Base-by-base conservation (phyloP, 2,888 invertebrate species). In the Zhuqinia jingwanae region DNA sequence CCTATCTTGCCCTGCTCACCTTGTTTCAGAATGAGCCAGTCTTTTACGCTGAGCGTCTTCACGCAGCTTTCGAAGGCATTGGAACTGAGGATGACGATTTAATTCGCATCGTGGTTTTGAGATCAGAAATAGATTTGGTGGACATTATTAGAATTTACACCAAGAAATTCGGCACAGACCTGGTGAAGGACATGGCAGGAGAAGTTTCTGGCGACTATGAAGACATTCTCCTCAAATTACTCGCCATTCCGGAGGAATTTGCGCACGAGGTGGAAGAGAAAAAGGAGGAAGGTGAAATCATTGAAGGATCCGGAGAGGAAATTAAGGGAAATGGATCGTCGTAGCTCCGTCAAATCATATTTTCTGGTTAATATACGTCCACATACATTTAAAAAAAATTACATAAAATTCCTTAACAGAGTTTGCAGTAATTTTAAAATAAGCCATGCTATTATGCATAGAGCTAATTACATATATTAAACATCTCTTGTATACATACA, bases 71-170 rank as follows among this genome's bases (percentile, higher is more conserved):
- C 91, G 92, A 92, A 87, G 92, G 93, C 58, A 80, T 92, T 27
- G 93, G 93, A 36, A 92, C 93, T 36, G 92, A 93, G 91, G 93
- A 93, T 88, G 91, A 92, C 85, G 92, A 92, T 15, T 90, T 93
- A 89, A 93, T 93, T 73, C 92, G 93, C 85, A 92, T 93, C 36
- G 87, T 93, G 63, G 92, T 93, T 82, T 92, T 92, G 20, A 87
- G 92, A 90, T 91, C 92, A 84, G 90, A 92, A 92, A 25, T 73
- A 0, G 93, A 93, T 89, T 90, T 93, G 27, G 90, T 91, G 42
- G 92, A 92, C 73, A 92, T 93, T 82, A 92, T 92, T 82, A 91
- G 91, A 6, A 90, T 90, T 79, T 93, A 92, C 89, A 90, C 91
- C 77, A 91, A 91, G 84, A 90, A 91, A 65, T 92, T 92, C 85